Evolutionary conservation across 2,888 invertebrate species (phyloP).

Genomic region (Mycogona germanica): DNA sequence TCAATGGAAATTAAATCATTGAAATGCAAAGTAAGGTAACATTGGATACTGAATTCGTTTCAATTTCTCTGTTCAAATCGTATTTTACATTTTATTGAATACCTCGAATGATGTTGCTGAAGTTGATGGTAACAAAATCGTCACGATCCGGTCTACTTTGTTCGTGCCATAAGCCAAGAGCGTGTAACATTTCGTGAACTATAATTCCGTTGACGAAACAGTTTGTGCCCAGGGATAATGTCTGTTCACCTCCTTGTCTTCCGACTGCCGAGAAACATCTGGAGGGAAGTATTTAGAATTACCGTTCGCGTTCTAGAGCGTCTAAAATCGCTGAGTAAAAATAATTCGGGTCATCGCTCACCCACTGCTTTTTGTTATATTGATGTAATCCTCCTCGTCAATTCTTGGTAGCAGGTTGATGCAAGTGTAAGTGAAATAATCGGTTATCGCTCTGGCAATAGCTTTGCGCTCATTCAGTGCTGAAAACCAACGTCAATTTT

Average conservation of each 20-base stretch:
- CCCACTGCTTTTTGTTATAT: constrained; percentile 30
- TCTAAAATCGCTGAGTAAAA: no score
- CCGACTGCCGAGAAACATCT: constrained; percentile 42
- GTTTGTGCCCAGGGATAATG: constrained; percentile 36
- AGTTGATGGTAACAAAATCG: constrained; percentile 34
- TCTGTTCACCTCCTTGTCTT: constrained; percentile 39
- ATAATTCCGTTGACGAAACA: constrained; percentile 38
- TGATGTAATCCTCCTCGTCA: constrained; percentile 29
- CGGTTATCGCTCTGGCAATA: constrained; percentile 37
- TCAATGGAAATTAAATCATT: not conserved
- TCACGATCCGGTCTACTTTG: constrained; percentile 40
- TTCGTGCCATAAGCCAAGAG: constrained; percentile 41
- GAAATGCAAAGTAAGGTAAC: not conserved
- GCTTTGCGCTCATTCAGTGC: constrained; percentile 29
- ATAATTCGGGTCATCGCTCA: constrained; percentile 20
- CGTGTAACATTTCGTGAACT: constrained; percentile 40
- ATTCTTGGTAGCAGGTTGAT: constrained; percentile 29
- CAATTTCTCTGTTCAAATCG: constrained; percentile 24
- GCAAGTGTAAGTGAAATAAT: constrained; percentile 36
- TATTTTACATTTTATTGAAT: no score
- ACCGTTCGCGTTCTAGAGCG: not conserved
- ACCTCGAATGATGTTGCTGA: constrained; percentile 35
- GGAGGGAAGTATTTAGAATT: constrained; percentile 3
- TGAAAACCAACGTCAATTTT: constrained; percentile 18
- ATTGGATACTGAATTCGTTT: not conserved